These are phyloP conservation scores for Silurus lanzhouensis DNA, from an alignment of 2,797 vertebrate species.

Conservation along the genomic window DNA sequence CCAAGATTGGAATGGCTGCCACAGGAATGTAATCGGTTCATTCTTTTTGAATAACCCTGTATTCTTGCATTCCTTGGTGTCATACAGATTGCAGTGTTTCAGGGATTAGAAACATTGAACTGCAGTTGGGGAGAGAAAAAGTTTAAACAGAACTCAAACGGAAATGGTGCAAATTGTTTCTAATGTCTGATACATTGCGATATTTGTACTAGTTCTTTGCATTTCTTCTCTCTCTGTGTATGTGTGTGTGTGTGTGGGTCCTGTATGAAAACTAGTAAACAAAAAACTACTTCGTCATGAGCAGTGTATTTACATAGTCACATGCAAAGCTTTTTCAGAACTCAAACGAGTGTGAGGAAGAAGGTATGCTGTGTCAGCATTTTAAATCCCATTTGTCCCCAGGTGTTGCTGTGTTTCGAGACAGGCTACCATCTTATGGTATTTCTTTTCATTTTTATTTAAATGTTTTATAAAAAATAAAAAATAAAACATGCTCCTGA, in stretches of 20 bases:
- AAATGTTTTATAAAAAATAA: too few relatives aligned
- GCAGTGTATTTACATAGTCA: neutral
- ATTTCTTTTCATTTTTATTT: conserved; percentile 42
- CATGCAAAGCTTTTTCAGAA: too few relatives aligned
- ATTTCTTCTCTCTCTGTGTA: neutral
- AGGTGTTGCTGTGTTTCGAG: conserved; percentile 71
- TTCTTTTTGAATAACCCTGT: too few relatives aligned
- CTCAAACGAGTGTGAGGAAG: too few relatives aligned
- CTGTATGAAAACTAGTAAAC: neutral
- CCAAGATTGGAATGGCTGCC: too few relatives aligned
- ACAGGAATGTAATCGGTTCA: too few relatives aligned
- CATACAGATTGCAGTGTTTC: neutral
- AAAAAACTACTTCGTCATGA: neutral
- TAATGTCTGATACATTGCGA: conserved; percentile 26
- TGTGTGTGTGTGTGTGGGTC: neutral
- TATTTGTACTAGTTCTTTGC: neutral
- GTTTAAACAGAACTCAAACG: neutral
- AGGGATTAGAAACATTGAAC: conserved; percentile 8
- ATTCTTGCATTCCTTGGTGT: neutral
- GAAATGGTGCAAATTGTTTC: neutral
- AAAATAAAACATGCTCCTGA: conserved; percentile 30
- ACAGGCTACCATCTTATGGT: conserved; percentile 72
- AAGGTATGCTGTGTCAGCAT: neutral
- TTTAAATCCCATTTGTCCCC: conserved; percentile 50
- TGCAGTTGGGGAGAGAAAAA: neutral